These are phyloP conservation scores for rat (Rattus norvegicus) DNA, from an alignment of 2,113 vertebrate genomes.

Conservation along the genomic window GRCr8 NC_086021.1:110917501-110918000, in stretches of 20 bases:
- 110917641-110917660: not conserved
- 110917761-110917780: not conserved
- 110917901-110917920: not conserved
- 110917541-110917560: not conserved
- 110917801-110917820: not conserved
- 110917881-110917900: not conserved
- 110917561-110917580: not conserved
- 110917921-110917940: not conserved
- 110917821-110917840: not conserved
- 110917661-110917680: not conserved
- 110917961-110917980: not conserved
- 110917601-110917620: not conserved
- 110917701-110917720: not conserved
- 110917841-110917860: not conserved
- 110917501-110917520: not conserved
- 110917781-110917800: not conserved
- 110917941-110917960: not conserved
- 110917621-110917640: not conserved
- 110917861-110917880: not conserved
- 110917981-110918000: not conserved
- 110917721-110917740: not conserved
- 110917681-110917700: not conserved
- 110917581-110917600: not conserved
- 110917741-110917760: not conserved
- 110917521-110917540: not conserved